phyloP scores from a whole-genome alignment of 1,140 invertebrate species.

The Procambarus clarkii region DNA sequence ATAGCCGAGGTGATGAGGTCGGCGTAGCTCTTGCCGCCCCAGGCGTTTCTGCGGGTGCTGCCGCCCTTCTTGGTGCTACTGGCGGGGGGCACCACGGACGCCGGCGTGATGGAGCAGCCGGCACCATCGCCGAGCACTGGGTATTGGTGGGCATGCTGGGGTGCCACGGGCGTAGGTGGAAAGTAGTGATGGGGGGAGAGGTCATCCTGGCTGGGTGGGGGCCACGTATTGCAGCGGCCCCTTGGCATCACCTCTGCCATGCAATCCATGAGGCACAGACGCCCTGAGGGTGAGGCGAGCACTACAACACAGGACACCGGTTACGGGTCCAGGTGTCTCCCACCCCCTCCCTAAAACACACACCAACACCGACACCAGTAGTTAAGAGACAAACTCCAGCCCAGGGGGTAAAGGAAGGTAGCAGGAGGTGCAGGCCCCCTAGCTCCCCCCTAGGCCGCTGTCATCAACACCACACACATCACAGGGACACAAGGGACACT shows the following conservation, averaged over 20 bases:
- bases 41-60: slow-evolving; percentile 88
- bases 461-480: slow-evolving; percentile 58
- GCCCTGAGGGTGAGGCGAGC: background rate
- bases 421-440: slow-evolving; percentile 47
- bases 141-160: slow-evolving; percentile 15
- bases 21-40: slow-evolving; percentile 99
- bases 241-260: slow-evolving; percentile 55
- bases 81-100: slow-evolving; percentile 30
- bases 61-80: slow-evolving; percentile 74
- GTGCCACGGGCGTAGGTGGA: slow-evolving; percentile 27
- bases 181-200: slow-evolving; percentile 36
- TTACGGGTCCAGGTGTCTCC: slow-evolving; percentile 3
- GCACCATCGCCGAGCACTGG: slow-evolving; percentile 21
- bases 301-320: slow-evolving; percentile 1
- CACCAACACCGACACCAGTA: slow-evolving; percentile 19
- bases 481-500: slow-evolving; percentile 48
- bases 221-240: slow-evolving; percentile 70
- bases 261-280: slow-evolving; percentile 42
- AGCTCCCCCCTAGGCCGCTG: slow-evolving; percentile 33
- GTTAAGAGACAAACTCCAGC: slow-evolving; percentile 23
- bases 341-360: slow-evolving; percentile 7
- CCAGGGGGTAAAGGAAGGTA: slow-evolving; percentile 21
- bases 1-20: slow-evolving; percentile 99
- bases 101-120: slow-evolving; percentile 6
- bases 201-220: slow-evolving; percentile 51